phyloP scores from a whole-genome alignment of 2,888 invertebrate genomes.

The Conchocele bisecta region DNA sequence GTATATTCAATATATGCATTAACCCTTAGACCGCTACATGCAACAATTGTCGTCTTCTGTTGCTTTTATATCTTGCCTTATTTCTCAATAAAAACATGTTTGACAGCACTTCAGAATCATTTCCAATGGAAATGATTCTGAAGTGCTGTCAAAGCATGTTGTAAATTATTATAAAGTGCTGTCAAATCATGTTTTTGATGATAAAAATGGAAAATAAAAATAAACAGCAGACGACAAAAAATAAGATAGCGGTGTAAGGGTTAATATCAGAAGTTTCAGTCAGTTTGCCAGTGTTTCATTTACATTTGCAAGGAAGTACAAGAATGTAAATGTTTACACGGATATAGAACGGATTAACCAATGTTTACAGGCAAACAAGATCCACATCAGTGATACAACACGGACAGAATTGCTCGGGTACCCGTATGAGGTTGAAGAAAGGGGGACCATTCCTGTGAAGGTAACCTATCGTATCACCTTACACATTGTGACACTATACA shows the following conservation, averaged over 20 bases:
- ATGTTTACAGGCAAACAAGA: slow-evolving; percentile 88
- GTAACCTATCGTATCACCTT: slow-evolving; percentile 79
- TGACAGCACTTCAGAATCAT: too few species aligned
- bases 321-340: too few species aligned
- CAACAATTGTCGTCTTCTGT: too few species aligned
- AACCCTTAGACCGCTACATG: too few species aligned
- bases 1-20: too few species aligned
- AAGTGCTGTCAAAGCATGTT: too few species aligned
- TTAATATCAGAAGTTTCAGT: background rate
- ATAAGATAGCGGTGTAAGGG: too few species aligned
- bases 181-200: background rate
- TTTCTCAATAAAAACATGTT: too few species aligned
- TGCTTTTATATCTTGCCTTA: too few species aligned
- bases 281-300: background rate
- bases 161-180: too few species aligned
- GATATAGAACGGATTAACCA: background rate
- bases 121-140: too few species aligned
- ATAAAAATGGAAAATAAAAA: background rate
- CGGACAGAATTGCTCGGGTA: slow-evolving; percentile 88
- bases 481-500: background rate
- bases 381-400: slow-evolving; percentile 96
- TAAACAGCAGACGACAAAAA: too few species aligned
- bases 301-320: background rate
- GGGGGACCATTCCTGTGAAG: slow-evolving; percentile 90
- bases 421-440: slow-evolving; percentile 86